Base-by-base conservation (phyloP, 2,113 vertebrate species). In the Cavia aperea region DNA sequence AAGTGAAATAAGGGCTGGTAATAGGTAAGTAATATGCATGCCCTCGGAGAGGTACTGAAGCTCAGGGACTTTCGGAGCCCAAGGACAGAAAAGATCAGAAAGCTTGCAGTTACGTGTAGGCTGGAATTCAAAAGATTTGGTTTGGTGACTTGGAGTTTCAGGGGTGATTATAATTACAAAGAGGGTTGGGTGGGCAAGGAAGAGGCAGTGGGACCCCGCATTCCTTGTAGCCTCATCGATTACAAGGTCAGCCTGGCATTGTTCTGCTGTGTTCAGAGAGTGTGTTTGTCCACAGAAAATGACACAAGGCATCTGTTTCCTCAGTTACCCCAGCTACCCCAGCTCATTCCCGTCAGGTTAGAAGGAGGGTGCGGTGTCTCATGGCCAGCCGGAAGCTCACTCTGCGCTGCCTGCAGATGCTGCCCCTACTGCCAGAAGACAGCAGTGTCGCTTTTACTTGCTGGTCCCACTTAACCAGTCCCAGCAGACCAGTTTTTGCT, bases 181-280 rank as follows among this genome's bases (percentile, higher is more conserved):
- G 89, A 88, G 19, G n/a, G 1, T 26, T 89, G 39, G 4, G 8
- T 51, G 31, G 90, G n/a, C 56, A 62, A 91, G 19, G 54, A 43
- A 66, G 51, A 88, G 83, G 68, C 16, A 0, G 16, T 8, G 29
- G 62, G 73, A 87, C 19, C 60, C 89, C 12, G 26, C 68, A 91
- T 84, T 93, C 84, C 86, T 91, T 81, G 72, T 51, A 84, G 49
- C 84, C 78, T 60, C 66, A 36, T 43, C 81, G 39, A 66, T 70
- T 33, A 13, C 33, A 10, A 92, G 62, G 24, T 23, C 1, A 2
- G 36, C 43, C 33, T 70, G 43, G 2, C 49, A 23, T 81, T 51
- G 39, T 72, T 89, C 68, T 88, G 65, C 43, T 72, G 11, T 72
- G 36, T 93, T n/a, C 36, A 86, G 62, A 88, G 73, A 70, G 39